phyloP scores from a whole-genome alignment of 2,113 vertebrate species.

The Gopherus flavomarginatus region DNA sequence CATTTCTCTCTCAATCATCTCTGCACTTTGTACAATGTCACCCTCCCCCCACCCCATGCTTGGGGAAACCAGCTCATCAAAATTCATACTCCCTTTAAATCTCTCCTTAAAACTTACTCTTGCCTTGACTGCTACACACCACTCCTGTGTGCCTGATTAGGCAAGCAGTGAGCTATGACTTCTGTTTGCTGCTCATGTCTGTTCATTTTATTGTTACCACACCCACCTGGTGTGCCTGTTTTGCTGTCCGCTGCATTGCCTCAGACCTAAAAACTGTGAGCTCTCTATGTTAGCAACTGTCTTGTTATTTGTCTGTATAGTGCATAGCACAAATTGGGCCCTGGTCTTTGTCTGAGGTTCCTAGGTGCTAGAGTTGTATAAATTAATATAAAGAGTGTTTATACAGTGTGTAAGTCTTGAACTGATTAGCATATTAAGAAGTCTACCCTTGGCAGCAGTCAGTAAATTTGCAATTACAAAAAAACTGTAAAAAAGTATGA shows the following conservation, averaged over 20 bases:
- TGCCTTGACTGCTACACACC: neutral
- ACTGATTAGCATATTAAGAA: neutral
- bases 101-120: neutral
- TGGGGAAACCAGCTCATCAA: neutral
- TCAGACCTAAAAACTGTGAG: neutral
- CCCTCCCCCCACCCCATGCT: neutral
- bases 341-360: neutral
- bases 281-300: neutral
- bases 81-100: neutral
- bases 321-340: fast-evolving
- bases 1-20: neutral
- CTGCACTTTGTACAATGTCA: neutral
- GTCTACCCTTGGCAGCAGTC: neutral
- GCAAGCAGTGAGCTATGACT: neutral
- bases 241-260: neutral
- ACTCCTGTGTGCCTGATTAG: neutral
- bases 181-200: neutral
- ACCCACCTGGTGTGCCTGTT: neutral
- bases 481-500: neutral
- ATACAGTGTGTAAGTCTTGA: neutral
- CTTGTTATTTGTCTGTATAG: neutral
- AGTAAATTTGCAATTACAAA: neutral
- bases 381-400: neutral
- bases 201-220: neutral
- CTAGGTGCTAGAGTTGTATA: neutral